Evolutionary conservation across 2,888 invertebrate species (phyloP), one percentile per base, ranked within the genome.

Genomic region (Camponotus fellah): DNA sequence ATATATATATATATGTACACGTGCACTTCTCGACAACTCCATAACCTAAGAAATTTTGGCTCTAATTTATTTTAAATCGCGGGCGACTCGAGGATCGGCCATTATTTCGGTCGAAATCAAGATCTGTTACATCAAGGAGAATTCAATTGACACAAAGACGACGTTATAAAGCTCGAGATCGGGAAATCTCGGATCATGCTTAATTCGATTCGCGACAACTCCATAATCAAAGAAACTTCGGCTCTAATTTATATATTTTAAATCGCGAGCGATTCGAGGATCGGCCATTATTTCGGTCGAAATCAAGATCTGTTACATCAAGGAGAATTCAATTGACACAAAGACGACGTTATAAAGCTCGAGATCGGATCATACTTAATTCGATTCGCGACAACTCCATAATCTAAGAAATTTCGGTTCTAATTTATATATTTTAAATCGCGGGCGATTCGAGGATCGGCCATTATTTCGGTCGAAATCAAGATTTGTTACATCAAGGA

Each of bases 361-460:
- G 75, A 80, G 58, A 84, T 71, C 81, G 58, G 84, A 89, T 86
- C 80, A 46, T 49, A 77, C 76, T 86, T 91, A 89, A 90, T 89
- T 82, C 76, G 86, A 87, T 87, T 82, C 40, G 53, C 56, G 79
- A 69, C 46, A 21, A 79, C 79, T 79, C 58, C 46, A 72, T 72
- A 79, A 79, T 32, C 58, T 26, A 26, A 68, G 26, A 77, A 6
- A 4, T 40, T 53, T 53, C 17, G 40, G 17, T 17, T 53, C 17
- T 26, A 37, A 53, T 53, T 53, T 53, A 53, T 53, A 53, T 53
- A 53, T 53, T 53, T 53, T n/a, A 66, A 58, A 43, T 2, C 32
- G 43, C 9, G n/a, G 26, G 1, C 34, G 4, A 26, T 26, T 26
- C 21, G 4, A 21, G 32, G 14, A 46, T 40, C 53, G 5, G 34